Base-by-base conservation (phyloP, 2,797 vertebrate species). In the Falco novaeseelandiae region DNA sequence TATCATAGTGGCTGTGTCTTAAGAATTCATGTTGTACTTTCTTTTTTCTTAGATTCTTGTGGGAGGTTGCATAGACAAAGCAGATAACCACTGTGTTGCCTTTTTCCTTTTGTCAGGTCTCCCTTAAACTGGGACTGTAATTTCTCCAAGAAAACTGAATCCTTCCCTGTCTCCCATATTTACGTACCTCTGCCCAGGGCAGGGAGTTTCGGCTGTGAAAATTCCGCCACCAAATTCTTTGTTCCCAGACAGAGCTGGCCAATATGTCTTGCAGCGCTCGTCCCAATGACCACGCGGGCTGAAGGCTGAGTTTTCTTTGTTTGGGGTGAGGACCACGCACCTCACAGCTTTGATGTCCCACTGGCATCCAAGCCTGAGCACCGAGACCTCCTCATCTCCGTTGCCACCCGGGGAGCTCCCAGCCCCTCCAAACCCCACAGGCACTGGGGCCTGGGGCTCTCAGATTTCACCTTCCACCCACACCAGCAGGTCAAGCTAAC, bases 371-470 rank as follows among this genome's bases (percentile, higher is more conserved):
- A 65, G 6, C 12, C 70, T 29, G 7, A 61, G 27, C 27, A 49
- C 52, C 34, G 70, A 85, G 26, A 11, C 14, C 25, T 78, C 57
- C 29, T 40, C 22, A 5, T n/a, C 42, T 58, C 44, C 32, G 9
- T 0, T 51, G 38, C 26, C 36, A 14, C 14, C 17, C 1, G 1
- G 14, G 15, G 46, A 55, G 12, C 18, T 17, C 20, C 3, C 1
- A 55, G 18, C 15, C 16, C 49, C 46, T 66, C 58, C 7, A 9
- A 70, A 72, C 16, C 59, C 44, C 4, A 3, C 4, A 11, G 48
- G 17, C 32, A 42, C 21, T 34, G 12, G 29, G 21, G 19, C 7
- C 71, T 69, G 42, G 20, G 20, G 11, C 46, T 76, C 49, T 52
- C 18, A 12, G 42, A 3, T 76, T 40, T 83, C 25, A 15, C n/a